Conservation (phyloP, 2,888 invertebrate genomes). For the Deilephila porcellus region DNA sequence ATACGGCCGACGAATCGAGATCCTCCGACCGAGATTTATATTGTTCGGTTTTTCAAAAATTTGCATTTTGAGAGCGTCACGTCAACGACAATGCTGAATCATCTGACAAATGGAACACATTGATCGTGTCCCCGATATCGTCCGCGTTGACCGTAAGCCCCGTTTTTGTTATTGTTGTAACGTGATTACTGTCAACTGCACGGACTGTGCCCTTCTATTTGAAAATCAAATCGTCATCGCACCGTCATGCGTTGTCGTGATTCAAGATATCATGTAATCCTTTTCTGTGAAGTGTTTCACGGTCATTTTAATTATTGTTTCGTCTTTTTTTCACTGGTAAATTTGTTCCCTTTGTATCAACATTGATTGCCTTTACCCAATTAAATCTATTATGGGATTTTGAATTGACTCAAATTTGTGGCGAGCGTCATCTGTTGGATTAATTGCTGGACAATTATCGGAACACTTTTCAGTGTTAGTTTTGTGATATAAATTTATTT, state of each 20-base stretch:
- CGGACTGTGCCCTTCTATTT: conserved; percentile 56
- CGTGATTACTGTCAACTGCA: conserved; percentile 80
- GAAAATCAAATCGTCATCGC: conserved; percentile 60
- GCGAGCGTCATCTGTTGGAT: background rate
- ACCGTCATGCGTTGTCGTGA: conserved; percentile 51
- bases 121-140: conserved; percentile 80
- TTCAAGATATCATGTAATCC: conserved; percentile 55
- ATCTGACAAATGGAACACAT: conserved; percentile 80
- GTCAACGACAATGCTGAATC: conserved; percentile 83
- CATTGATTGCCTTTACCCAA: conserved; percentile 44
- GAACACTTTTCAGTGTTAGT: conserved; percentile 19
- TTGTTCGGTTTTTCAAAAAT: conserved; percentile 81
- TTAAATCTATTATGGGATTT: conserved; percentile 8
- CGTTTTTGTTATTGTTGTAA: conserved; percentile 77
- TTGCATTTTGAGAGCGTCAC: conserved; percentile 84
- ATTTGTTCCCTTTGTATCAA: background rate
- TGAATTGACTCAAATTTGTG: conserved; percentile 9
- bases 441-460: conserved; percentile 16
- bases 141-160: conserved; percentile 82
- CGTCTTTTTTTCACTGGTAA: background rate
- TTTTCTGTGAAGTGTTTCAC: conserved; percentile 39
- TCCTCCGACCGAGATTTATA: conserved; percentile 78
- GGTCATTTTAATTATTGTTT: conserved; percentile 9
- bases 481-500: conserved; percentile 39
- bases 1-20: conserved; percentile 79